Base-by-base conservation (phyloP, 35 echinoderm and acorn worm species). In the Chiridota heheva region DNA sequence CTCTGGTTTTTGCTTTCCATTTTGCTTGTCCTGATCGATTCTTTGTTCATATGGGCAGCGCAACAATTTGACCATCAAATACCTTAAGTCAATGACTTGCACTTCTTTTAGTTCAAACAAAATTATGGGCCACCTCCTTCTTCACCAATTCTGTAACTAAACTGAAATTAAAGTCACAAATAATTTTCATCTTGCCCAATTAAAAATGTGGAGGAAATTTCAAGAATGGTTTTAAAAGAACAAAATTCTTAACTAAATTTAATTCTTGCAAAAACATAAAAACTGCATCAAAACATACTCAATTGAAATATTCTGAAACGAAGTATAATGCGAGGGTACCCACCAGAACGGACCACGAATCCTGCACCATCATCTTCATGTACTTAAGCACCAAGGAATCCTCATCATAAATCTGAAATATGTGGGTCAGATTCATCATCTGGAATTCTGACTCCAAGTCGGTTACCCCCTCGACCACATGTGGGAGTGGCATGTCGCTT, bases 311-410 rank as follows among this genome's bases (percentile, higher is more conserved):
- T 51, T n/a, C n/a, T 51, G 8, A 8, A 51, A 8, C 8, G 8
- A 12, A n/a, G 8, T n/a, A 51, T n/a, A n/a, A n/a, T n/a, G n/a
- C n/a, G n/a, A n/a, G n/a, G n/a, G 5, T 3, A 78, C 91, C 86
- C 68, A 95, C 91, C 70, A 95, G 63, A 16, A 95, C 91, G 56
- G 81, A 95, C 68, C 82, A 84, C 30, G 84, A 77, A 64, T 95
- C 91, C 31, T 78, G 76, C 49, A 89, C 72, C 81, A 95, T 89
- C 5, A 88, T 40, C 49, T 89, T 89, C 7, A 84, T 59, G 37
- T 89, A 48, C 66, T 89, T 95, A 15, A 95, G 16, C 15, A 74
- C 44, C 13, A 84, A 53, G 47, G 65, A 45, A 35, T 95, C 91
- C 39, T 87, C 83, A 12, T 65, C 68, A 24, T 92, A 56, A 44